Evolutionary conservation across 2,113 vertebrate species (phyloP).

Genomic region (Sylvietta virens): DNA sequence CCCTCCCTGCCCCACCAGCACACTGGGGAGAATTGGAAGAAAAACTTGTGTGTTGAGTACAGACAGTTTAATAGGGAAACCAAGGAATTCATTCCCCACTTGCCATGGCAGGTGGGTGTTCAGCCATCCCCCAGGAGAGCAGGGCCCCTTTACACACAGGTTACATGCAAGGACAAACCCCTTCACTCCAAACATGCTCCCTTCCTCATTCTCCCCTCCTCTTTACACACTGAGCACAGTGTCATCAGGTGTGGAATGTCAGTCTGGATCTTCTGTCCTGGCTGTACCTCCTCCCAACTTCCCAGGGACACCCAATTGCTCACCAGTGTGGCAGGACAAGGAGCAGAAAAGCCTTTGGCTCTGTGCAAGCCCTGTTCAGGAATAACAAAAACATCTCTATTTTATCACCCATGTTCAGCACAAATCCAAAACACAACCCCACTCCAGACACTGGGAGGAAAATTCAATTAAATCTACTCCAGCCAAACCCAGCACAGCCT

Average conservation of each 20-base stretch:
- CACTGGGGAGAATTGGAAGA: background rate
- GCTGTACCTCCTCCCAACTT: background rate
- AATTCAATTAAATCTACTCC: background rate
- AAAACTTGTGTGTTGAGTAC: background rate
- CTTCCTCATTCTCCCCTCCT: background rate
- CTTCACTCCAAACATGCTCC: background rate
- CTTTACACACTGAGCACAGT: background rate
- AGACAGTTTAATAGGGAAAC: background rate
- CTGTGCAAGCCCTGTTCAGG: background rate
- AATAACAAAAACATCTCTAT: background rate
- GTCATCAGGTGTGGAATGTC: background rate
- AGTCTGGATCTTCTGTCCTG: background rate
- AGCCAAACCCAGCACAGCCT: background rate
- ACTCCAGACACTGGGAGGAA: background rate
- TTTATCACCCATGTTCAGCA: background rate
- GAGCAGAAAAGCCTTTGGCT: background rate
- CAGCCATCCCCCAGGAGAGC: background rate
- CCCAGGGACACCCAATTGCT: background rate
- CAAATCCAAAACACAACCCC: background rate
- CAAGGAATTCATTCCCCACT: background rate
- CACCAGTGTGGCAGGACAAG: background rate
- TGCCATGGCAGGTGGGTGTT: background rate
- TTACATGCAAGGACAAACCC: background rate
- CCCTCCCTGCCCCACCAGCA: fast-evolving
- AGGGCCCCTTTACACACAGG: background rate